phyloP scores from a whole-genome alignment of 2,797 vertebrate species.

The Acipenser transmontanus region DNA sequence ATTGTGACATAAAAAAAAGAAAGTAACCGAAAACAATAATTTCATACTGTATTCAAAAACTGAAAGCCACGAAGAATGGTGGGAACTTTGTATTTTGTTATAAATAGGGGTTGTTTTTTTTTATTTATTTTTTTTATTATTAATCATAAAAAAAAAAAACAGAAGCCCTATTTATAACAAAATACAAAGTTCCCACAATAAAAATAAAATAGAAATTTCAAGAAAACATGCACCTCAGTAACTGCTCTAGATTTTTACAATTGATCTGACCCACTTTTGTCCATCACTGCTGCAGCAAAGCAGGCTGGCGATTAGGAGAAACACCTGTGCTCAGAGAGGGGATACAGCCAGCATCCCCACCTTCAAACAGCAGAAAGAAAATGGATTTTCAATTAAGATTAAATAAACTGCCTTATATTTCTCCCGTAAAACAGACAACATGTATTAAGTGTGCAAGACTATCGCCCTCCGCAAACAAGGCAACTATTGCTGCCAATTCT shows the following conservation, averaged over 20 bases:
- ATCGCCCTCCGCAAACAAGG: constrained; percentile 43
- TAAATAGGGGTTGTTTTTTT: constrained; percentile 20
- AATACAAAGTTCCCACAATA: constrained; percentile 39
- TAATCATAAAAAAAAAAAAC: constrained; percentile 29
- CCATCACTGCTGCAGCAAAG: background rate
- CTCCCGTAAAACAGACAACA: constrained; percentile 50
- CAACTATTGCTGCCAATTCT: constrained; percentile 47
- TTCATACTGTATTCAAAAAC: no score
- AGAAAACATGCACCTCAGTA: constrained; percentile 31
- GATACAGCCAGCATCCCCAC: background rate
- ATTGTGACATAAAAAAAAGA: no score
- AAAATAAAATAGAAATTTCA: constrained; percentile 9
- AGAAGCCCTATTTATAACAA: constrained; percentile 27
- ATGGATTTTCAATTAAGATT: constrained; percentile 67
- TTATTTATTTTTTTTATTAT: background rate
- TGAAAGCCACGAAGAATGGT: constrained; percentile 6
- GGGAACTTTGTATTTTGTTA: constrained; percentile 37
- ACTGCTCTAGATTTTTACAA: constrained; percentile 42
- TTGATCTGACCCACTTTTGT: constrained; percentile 34
- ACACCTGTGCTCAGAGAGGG: constrained; percentile 29
- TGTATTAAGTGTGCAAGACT: constrained; percentile 56
- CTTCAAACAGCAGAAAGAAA: constrained; percentile 7
- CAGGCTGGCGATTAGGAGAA: constrained; percentile 46
- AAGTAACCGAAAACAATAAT: no score
- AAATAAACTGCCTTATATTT: constrained; percentile 48